Percentiles rank a stretch among this genome's conserved stretches.
Conservation (phyloP, 2,113 vertebrate species). For the Himantopus leucocephalus region DNA sequence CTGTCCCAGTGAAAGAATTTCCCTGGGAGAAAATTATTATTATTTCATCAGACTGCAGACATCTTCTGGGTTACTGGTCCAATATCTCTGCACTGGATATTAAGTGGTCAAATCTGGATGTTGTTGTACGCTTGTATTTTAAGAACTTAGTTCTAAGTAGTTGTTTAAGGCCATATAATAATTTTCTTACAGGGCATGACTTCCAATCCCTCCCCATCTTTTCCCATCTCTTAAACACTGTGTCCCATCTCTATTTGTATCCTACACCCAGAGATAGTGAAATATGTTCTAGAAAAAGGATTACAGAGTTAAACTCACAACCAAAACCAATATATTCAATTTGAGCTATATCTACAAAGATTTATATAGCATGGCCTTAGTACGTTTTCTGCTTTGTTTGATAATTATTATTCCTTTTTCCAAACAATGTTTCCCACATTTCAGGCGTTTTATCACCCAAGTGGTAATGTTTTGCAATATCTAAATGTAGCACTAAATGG, state of each 20-base stretch:
- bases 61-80: neutral
- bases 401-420: neutral
- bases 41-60: neutral
- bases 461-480: neutral
- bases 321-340: neutral
- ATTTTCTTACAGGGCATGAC: neutral
- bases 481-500: neutral
- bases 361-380: neutral
- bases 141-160: neutral
- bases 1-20: neutral
- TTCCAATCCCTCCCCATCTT: neutral
- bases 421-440: neutral
- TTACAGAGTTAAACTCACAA: neutral
- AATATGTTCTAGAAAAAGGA: neutral
- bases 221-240: neutral
- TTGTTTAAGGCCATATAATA: neutral
- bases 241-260: neutral
- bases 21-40: neutral
- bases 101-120: neutral
- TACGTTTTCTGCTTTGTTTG: neutral
- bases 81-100: neutral
- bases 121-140: neutral
- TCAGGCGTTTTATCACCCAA: neutral
- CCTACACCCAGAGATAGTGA: neutral
- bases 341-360: neutral